Percentiles rank a stretch among this genome's conserved stretches.
These are phyloP conservation scores for Coreoperca whiteheadi DNA, from an alignment of 2,113 vertebrate species.

Conservation along the genomic window DNA sequence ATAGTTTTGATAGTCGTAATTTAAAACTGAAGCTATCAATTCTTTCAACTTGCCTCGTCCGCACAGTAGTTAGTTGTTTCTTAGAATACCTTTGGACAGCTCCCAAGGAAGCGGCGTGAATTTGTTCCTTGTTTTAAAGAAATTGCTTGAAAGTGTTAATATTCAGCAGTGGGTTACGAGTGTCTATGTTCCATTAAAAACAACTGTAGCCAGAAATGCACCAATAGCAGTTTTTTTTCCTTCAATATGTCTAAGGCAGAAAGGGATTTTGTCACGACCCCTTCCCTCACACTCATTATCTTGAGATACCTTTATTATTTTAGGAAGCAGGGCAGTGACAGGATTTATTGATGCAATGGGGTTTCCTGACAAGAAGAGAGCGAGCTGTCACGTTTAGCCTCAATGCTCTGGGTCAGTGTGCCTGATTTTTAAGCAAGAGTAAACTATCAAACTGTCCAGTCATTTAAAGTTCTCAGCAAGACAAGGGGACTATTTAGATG, in stretches of 20 bases:
- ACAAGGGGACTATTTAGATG: background rate
- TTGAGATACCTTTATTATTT: constrained; percentile 40
- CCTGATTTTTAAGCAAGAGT: constrained; percentile 3
- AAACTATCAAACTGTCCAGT: background rate
- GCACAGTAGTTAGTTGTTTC: background rate
- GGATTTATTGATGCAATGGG: constrained; percentile 46
- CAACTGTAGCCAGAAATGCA: background rate
- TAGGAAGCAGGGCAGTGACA: constrained; percentile 41
- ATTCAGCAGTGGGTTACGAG: background rate
- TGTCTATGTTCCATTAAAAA: background rate
- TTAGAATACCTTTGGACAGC: background rate
- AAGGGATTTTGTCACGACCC: constrained; percentile 18
- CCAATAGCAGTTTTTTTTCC: background rate
- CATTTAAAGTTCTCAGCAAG: background rate
- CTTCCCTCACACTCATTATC: constrained; percentile 46
- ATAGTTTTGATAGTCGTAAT: background rate
- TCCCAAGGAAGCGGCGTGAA: background rate
- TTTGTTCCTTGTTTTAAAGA: background rate
- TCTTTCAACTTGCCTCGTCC: background rate
- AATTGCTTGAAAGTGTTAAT: background rate
- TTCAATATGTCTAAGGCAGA: background rate
- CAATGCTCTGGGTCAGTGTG: constrained; percentile 23
- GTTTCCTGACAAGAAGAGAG: constrained; percentile 45
- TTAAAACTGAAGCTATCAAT: background rate
- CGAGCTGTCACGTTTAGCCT: constrained; percentile 25